phyloP scores from a whole-genome alignment of 2,113 vertebrate genomes.

The Herpetotheres cachinnans region DNA sequence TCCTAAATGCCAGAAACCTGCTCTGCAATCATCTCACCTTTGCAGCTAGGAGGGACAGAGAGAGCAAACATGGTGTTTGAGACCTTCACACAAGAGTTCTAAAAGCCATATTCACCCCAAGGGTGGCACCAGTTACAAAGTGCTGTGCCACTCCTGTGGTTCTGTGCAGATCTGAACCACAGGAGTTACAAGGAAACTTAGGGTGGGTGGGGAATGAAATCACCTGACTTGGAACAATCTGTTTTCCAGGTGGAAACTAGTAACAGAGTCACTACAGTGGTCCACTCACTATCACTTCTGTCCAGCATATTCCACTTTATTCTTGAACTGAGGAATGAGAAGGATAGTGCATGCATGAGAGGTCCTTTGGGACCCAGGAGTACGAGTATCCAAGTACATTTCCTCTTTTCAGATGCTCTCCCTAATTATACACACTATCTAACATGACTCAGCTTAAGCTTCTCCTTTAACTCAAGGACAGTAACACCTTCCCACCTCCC shows the following conservation, averaged over 20 bases:
- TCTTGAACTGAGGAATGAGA: not conserved
- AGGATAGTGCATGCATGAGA: not conserved
- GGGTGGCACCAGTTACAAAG: not conserved
- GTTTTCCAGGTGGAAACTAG: not conserved
- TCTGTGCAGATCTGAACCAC: not conserved
- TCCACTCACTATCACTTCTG: not conserved
- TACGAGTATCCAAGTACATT: not conserved
- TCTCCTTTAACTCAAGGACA: not conserved
- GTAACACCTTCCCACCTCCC: not conserved
- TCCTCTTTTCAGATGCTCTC: not conserved
- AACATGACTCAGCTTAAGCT: not conserved
- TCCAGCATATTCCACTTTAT: not conserved
- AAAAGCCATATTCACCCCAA: not conserved
- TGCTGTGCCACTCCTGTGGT: not conserved
- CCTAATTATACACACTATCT: not conserved
- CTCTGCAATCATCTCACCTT: not conserved
- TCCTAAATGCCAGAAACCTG: not conserved
- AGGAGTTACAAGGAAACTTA: not conserved
- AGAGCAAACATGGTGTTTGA: fast-evolving
- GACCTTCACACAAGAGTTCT: not conserved
- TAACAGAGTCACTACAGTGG: not conserved
- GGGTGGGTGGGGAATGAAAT: not conserved
- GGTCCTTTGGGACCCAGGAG: not conserved
- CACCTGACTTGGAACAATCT: not conserved
- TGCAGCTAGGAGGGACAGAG: not conserved